Conservation (phyloP, 1,140 invertebrate species). For the Teleopsis dalmanni region DNA sequence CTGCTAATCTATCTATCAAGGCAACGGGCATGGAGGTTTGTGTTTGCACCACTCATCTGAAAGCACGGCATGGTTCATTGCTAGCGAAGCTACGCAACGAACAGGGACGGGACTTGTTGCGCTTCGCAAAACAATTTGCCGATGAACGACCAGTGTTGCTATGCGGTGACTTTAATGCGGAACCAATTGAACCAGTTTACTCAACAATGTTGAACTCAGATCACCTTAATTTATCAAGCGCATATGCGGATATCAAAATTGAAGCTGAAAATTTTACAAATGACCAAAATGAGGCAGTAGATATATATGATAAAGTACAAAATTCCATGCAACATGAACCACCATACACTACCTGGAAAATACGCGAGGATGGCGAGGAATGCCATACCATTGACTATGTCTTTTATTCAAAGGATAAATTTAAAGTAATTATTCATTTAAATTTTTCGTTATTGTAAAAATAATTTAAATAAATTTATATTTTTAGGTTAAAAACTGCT, state of each 20-base stretch:
- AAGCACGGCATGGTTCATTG: constrained; percentile 63
- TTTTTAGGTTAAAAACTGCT: constrained; percentile 49
- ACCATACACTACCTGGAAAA: constrained; percentile 71
- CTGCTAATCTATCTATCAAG: constrained; percentile 50
- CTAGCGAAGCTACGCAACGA: constrained; percentile 63
- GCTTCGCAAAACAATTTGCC: constrained; percentile 52
- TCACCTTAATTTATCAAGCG: constrained; percentile 45
- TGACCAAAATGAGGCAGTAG: no score
- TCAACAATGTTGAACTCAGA: constrained; percentile 49
- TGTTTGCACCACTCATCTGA: constrained; percentile 68
- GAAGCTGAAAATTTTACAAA: constrained; percentile 17
- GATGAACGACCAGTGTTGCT: constrained; percentile 54
- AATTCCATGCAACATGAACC: constrained; percentile 52
- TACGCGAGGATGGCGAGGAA: constrained; percentile 61
- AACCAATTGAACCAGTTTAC: constrained; percentile 66
- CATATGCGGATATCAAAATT: constrained; percentile 46
- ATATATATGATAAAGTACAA: constrained; percentile 21
- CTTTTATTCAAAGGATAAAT: constrained; percentile 55
- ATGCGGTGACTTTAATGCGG: constrained; percentile 75
- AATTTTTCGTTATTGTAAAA: no score
- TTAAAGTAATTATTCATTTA: constrained; percentile 38
- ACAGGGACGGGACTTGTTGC: constrained; percentile 65
- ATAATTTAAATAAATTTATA: no score
- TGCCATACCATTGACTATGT: constrained; percentile 76
- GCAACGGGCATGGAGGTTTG: constrained; percentile 55